Conservation (phyloP, 1,140 invertebrate genomes). For the Heliconius eleuchia region DNA sequence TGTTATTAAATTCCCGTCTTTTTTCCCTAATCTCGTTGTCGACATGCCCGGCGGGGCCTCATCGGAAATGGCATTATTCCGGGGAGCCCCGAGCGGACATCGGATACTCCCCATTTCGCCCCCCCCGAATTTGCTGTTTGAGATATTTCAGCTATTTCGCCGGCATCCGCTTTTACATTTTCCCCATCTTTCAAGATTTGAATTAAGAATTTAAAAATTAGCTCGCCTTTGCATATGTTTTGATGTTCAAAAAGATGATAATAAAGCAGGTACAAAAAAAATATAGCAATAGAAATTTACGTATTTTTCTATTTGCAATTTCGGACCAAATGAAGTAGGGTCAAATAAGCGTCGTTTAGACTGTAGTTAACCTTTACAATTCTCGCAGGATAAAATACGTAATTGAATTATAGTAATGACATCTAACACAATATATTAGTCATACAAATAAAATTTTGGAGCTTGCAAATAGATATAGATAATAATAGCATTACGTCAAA, state of each 20-base stretch:
- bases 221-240: slow-evolving; percentile 31
- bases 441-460: too few relatives aligned
- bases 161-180: slow-evolving; percentile 58
- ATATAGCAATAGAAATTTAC: background rate
- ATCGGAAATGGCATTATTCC: slow-evolving; percentile 79
- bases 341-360: too few relatives aligned
- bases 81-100: slow-evolving; percentile 67
- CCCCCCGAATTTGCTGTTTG: slow-evolving; percentile 57
- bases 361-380: too few relatives aligned
- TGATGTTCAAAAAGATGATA: background rate
- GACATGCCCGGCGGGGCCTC: slow-evolving; percentile 68
- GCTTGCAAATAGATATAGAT: too few relatives aligned
- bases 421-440: too few relatives aligned
- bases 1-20: slow-evolving; percentile 78
- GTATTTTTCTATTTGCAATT: background rate
- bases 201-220: slow-evolving; percentile 31
- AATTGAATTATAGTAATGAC: too few relatives aligned
- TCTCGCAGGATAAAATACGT: too few relatives aligned
- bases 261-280: background rate
- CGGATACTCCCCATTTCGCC: slow-evolving; percentile 63
- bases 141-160: slow-evolving; percentile 62
- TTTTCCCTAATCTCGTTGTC: slow-evolving; percentile 74
- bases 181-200: slow-evolving; percentile 47
- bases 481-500: too few relatives aligned
- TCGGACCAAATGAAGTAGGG: too few relatives aligned